phyloP scores from a whole-genome alignment of 2,888 invertebrate species.

The Branchinecta sandiegonensis region DNA sequence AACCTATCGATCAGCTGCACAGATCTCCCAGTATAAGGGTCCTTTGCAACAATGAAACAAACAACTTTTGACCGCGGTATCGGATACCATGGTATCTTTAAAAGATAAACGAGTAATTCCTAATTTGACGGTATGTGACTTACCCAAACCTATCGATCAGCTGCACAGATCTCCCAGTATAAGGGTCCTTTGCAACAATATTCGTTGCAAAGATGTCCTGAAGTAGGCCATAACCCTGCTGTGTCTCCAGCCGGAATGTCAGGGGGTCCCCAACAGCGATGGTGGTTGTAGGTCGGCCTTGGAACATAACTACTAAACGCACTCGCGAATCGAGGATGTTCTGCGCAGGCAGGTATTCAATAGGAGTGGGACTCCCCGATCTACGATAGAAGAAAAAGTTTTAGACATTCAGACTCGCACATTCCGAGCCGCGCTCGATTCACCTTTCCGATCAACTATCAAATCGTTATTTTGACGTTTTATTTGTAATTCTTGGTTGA shows the following conservation, averaged over 20 bases:
- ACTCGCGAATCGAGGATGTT: slow-evolving; percentile 79
- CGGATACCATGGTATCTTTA: too few relatives aligned
- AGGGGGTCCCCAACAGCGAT: slow-evolving; percentile 84
- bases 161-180: slow-evolving; percentile 75
- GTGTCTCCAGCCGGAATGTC: slow-evolving; percentile 72
- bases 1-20: slow-evolving; percentile 77
- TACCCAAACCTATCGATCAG: slow-evolving; percentile 78
- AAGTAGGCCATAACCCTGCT: slow-evolving; percentile 72
- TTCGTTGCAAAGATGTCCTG: slow-evolving; percentile 85
- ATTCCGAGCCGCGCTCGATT: too few relatives aligned
- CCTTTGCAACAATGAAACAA: slow-evolving; percentile 68
- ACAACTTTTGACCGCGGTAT: too few relatives aligned
- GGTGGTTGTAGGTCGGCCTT: slow-evolving; percentile 78
- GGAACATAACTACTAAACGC: slow-evolving; percentile 66
- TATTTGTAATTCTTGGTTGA: too few relatives aligned
- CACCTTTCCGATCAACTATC: too few relatives aligned
- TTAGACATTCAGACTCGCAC: too few relatives aligned
- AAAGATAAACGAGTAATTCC: too few relatives aligned
- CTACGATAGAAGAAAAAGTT: slow-evolving; percentile 39
- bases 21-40: slow-evolving; percentile 78
- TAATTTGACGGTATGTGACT: slow-evolving; percentile 29
- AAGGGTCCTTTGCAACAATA: slow-evolving; percentile 80
- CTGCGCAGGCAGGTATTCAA: slow-evolving; percentile 79
- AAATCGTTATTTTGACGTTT: too few relatives aligned
- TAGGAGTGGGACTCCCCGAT: slow-evolving; percentile 79